Percentiles rank a stretch among this genome's conserved stretches.
Evolutionary conservation across 2,113 vertebrate genomes (phyloP).

Genomic region (Aleadryas rufinucha): DNA sequence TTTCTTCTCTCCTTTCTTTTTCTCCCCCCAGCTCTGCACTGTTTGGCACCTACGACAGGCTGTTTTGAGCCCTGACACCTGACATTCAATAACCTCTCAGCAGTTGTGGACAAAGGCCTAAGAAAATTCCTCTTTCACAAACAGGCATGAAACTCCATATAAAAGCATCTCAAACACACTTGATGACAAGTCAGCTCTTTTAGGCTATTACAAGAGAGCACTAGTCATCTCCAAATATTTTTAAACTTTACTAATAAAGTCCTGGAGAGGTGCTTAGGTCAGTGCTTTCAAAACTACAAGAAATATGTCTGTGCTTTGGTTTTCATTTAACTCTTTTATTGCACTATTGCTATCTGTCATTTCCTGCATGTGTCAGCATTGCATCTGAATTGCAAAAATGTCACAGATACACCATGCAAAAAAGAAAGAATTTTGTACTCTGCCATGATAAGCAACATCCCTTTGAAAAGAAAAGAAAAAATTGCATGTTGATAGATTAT

Average conservation of each 20-base stretch:
- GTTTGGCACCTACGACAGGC: conserved; percentile 65
- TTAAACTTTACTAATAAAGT: conserved; percentile 75
- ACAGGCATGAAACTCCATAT: conserved; percentile 64
- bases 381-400: conserved; percentile 74
- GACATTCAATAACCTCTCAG: conserved; percentile 67
- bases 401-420: conserved; percentile 73
- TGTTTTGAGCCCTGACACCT: conserved; percentile 70
- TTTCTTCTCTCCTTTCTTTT: neutral
- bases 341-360: conserved; percentile 79
- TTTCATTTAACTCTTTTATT: conserved; percentile 78
- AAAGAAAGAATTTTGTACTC: conserved; percentile 71
- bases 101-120: conserved; percentile 64
- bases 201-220: conserved; percentile 67
- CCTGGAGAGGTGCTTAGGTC: conserved; percentile 81
- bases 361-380: conserved; percentile 80
- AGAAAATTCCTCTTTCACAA: conserved; percentile 72
- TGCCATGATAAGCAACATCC: conserved; percentile 9
- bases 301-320: conserved; percentile 75
- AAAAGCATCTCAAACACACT: conserved; percentile 71
- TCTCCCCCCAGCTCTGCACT: neutral
- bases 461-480: conserved; percentile 34
- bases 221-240: conserved; percentile 69
- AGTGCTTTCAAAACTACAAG: conserved; percentile 82
- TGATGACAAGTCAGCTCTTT: conserved; percentile 81
- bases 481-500: neutral